Conservation (phyloP, 30 jellyfish, hydroid and myxozoan genomes). For the Clytia hemisphaerica region DNA sequence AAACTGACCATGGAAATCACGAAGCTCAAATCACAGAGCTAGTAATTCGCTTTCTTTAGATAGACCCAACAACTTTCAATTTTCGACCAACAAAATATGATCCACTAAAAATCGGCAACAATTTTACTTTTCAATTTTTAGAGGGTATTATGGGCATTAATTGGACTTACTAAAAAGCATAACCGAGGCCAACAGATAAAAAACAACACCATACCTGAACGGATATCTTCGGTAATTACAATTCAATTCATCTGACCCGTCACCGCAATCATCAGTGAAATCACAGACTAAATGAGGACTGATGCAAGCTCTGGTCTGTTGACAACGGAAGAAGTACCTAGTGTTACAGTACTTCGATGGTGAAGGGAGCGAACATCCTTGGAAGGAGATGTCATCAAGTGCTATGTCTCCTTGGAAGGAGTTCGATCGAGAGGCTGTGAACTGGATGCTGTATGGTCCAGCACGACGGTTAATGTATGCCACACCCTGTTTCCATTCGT, state of each 20-base stretch:
- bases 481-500: constrained; percentile 72
- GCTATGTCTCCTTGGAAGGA: constrained; percentile 93
- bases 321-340: constrained; percentile 53
- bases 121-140: too few species aligned
- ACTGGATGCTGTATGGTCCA: constrained; percentile 49
- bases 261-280: constrained; percentile 96
- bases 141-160: too few species aligned
- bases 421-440: constrained; percentile 80
- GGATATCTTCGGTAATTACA: constrained; percentile 59
- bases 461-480: constrained; percentile 79
- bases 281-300: constrained; percentile 56
- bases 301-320: constrained; percentile 71
- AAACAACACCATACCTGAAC: constrained; percentile 48
- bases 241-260: constrained; percentile 78
- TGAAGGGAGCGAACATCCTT: constrained; percentile 79
- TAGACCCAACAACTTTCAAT: not conserved
- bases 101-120: too few species aligned
- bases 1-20: not conserved
- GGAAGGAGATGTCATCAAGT: constrained; percentile 74
- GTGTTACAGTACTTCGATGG: constrained; percentile 59
- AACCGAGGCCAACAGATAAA: not conserved
- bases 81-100: too few species aligned
- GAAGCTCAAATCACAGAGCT: not conserved
- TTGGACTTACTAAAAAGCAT: too few species aligned
- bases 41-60: not conserved